Conservation (phyloP, 2,888 invertebrate species). For the Zeuzera pyrina region DNA sequence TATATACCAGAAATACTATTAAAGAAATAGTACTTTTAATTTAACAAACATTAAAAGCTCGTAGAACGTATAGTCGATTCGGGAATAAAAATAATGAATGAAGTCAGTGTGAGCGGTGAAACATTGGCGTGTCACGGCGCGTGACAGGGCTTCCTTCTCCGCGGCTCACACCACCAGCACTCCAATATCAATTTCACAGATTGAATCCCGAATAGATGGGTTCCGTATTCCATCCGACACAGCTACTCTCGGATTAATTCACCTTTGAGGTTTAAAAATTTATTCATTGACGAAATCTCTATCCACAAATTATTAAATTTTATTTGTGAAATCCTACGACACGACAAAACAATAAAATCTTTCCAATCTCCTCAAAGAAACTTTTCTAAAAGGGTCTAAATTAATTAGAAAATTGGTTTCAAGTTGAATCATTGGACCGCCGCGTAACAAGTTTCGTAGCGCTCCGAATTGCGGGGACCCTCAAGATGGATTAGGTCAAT, state of each 20-base stretch:
- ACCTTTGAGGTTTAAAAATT: neutral
- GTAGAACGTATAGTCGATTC: too few relatives aligned
- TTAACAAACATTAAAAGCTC: too few relatives aligned
- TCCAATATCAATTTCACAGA: slow-evolving; percentile 45
- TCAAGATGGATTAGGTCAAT: slow-evolving; percentile 60
- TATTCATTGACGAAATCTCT: slow-evolving; percentile 4
- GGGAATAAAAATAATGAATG: slow-evolving; percentile 40
- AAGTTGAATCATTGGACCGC: slow-evolving; percentile 37
- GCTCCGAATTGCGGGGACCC: slow-evolving; percentile 27
- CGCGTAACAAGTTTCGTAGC: slow-evolving; percentile 39
- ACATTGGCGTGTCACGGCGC: slow-evolving; percentile 43
- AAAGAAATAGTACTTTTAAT: too few relatives aligned
- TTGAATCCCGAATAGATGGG: slow-evolving; percentile 23
- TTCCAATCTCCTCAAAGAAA: slow-evolving; percentile 28
- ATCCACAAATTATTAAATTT: slow-evolving; percentile 5
- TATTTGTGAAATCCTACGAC: slow-evolving; percentile 12
- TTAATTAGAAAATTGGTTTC: slow-evolving; percentile 46
- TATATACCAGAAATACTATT: too few relatives aligned
- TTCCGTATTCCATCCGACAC: slow-evolving; percentile 11
- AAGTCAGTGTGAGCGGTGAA: slow-evolving; percentile 30
- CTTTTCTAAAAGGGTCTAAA: slow-evolving; percentile 35
- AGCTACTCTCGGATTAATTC: neutral
- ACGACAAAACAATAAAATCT: slow-evolving; percentile 28
- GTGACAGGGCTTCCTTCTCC: slow-evolving; percentile 32
- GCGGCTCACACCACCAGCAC: slow-evolving; percentile 12